A percentile compares a stretch with the other conserved stretches of the same genome.
These are phyloP conservation scores for Mnemiopsis leidyi DNA, from an alignment of 37 sponge, comb jelly and placozoan species.

Conservation along the genomic window DNA sequence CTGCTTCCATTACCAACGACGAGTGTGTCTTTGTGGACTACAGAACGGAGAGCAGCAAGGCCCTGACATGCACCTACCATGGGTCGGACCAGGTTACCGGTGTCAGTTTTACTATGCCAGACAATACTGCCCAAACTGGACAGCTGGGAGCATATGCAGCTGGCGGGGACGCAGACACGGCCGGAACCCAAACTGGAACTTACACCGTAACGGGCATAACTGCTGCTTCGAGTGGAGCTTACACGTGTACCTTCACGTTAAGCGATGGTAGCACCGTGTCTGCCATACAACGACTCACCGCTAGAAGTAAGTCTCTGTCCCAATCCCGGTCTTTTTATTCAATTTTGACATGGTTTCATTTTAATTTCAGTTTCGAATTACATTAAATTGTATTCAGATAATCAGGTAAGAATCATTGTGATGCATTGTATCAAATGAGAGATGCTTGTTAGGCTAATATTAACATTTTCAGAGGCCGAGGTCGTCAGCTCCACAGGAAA, in stretches of 20 bases:
- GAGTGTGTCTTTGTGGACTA: conserved; percentile 43
- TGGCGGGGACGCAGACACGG: background rate
- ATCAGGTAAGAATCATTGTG: too few species aligned
- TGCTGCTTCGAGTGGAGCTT: background rate
- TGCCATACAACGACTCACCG: background rate
- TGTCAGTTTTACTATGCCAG: background rate
- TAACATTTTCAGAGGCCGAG: conserved; percentile 31
- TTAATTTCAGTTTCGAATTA: too few species aligned
- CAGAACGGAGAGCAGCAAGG: background rate
- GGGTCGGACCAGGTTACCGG: background rate
- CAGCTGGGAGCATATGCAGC: background rate
- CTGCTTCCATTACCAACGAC: background rate
- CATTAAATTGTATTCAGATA: too few species aligned
- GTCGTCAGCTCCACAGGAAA: background rate
- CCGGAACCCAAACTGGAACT: background rate
- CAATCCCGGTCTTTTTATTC: too few species aligned
- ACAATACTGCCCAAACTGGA: background rate
- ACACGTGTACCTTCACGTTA: conserved; percentile 1
- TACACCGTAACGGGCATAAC: background rate
- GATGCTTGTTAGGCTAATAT: too few species aligned
- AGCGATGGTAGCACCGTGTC: background rate
- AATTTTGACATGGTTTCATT: too few species aligned
- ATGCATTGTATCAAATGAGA: too few species aligned
- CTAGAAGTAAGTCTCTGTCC: conserved; percentile 16
- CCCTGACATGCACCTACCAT: background rate